Conservation (phyloP, 2,888 invertebrate species). For the Ectemnius continuus region DNA sequence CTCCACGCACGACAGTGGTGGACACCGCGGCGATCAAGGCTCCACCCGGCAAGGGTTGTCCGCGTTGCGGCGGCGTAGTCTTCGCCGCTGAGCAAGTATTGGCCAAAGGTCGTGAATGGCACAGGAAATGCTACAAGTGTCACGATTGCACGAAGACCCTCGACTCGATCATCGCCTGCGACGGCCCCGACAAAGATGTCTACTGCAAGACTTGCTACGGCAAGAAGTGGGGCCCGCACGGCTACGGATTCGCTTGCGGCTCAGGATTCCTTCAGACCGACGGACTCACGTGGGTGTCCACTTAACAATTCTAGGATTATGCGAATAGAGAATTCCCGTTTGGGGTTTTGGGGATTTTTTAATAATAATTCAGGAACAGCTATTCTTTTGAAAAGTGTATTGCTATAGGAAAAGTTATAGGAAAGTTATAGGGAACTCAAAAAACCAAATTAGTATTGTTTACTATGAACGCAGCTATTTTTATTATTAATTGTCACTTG, state of each 20-base stretch:
- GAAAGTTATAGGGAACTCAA: no score
- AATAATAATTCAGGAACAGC: no score
- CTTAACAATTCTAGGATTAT: not conserved
- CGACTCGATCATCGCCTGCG: slow-evolving; percentile 97
- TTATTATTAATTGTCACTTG: no score
- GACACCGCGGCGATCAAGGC: slow-evolving; percentile 90
- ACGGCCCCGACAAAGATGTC: slow-evolving; percentile 94
- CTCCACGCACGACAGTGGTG: slow-evolving; percentile 87
- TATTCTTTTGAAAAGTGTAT: no score
- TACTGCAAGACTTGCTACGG: slow-evolving; percentile 99
- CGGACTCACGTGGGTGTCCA: slow-evolving; percentile 86
- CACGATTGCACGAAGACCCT: slow-evolving; percentile 94
- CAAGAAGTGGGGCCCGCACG: slow-evolving; percentile 98
- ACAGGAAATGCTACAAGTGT: slow-evolving; percentile 96
- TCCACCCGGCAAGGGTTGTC: slow-evolving; percentile 91
- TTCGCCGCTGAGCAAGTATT: slow-evolving; percentile 97
- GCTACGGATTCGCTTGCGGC: slow-evolving; percentile 96
- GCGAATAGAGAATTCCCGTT: no score
- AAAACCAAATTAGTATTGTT: no score
- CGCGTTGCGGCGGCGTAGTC: slow-evolving; percentile 92
- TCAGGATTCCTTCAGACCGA: slow-evolving; percentile 96
- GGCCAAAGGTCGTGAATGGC: slow-evolving; percentile 94
- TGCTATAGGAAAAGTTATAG: no score
- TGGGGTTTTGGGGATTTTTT: no score
- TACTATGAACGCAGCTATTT: no score